A percentile compares a stretch with the other conserved stretches of the same genome.
These are phyloP conservation scores for Sterna hirundo DNA, from an alignment of 2,113 vertebrate species.

Conservation along the genomic window DNA sequence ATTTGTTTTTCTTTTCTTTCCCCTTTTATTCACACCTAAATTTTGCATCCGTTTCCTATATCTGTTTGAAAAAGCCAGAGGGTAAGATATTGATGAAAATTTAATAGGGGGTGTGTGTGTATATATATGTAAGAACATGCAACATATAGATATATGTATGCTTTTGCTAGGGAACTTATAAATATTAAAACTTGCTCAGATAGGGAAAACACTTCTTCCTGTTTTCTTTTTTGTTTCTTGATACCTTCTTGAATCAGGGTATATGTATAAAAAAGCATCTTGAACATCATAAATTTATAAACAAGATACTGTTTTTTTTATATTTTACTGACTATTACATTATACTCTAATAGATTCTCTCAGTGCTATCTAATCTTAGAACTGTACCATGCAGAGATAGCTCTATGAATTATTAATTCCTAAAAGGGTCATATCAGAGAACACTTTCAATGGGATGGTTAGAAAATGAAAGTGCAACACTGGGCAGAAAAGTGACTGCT, in stretches of 20 bases:
- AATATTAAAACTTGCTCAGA: background rate
- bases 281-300: background rate
- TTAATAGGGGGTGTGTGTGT: background rate
- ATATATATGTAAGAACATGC: background rate
- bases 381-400: background rate
- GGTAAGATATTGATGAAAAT: background rate
- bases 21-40: background rate
- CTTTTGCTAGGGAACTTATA: background rate
- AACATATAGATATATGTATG: too few species aligned
- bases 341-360: constrained; percentile 23
- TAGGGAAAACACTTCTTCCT: background rate
- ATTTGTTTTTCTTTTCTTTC: background rate
- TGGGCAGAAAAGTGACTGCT: background rate
- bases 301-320: background rate
- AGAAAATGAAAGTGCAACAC: background rate
- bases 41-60: background rate
- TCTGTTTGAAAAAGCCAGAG: background rate
- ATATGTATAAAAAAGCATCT: background rate
- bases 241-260: background rate
- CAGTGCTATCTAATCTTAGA: constrained; percentile 16
- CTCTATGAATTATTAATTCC: constrained; percentile 54
- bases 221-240: background rate
- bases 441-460: background rate
- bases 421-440: background rate
- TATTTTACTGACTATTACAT: background rate